Base-by-base conservation (phyloP, 2,113 vertebrate species). In the Oreocharis arfaki region DNA sequence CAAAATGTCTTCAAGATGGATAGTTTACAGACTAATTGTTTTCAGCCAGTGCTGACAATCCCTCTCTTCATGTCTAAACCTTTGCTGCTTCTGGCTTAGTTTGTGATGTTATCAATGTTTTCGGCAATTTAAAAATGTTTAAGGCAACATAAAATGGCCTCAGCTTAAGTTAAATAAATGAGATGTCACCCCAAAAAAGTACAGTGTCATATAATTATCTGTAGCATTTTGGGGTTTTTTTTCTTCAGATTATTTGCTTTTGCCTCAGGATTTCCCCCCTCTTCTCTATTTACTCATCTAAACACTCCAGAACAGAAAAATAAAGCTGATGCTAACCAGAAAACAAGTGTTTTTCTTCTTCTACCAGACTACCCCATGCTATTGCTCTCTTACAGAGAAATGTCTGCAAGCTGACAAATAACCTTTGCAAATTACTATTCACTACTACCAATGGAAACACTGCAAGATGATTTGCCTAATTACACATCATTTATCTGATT, bases 401-500 rank as follows among this genome's bases (percentile, higher is more conserved):
- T 50, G 57, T 4, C 65, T 91, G 33, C 32, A 84, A 88, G 28
- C 2, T 89, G 56, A 93, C 53, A 85, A 96, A 81, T 78, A 73
- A 89, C 37, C 41, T 92, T 71, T 68, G 56, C 32, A 79, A 79
- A 73, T 93, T 77, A 68, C 76, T 88, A 81, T 90, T 90, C 79
- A 42, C 69, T 88, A 61, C 49, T 44, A 44, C 67, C 53, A 69
- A 2, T 42, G 35, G 52, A 84, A 93, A 65, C 18, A 78, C 30
- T 89, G 35, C 56, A 92, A 88, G 42, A 91, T 90, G 11, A 81
- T 80, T 70, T 87, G 39, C 71, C 80, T 88, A 81, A 93, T 94
- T 93, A 84, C 56, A 67, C 13, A 78, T 50, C 1, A 57, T 89
- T 87, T 75, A 75, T 71, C 53, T 75, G n/a, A 75, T 84, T 84